Conservation (phyloP, 2,888 invertebrate genomes). For the Aporophyla lueneburgensis region DNA sequence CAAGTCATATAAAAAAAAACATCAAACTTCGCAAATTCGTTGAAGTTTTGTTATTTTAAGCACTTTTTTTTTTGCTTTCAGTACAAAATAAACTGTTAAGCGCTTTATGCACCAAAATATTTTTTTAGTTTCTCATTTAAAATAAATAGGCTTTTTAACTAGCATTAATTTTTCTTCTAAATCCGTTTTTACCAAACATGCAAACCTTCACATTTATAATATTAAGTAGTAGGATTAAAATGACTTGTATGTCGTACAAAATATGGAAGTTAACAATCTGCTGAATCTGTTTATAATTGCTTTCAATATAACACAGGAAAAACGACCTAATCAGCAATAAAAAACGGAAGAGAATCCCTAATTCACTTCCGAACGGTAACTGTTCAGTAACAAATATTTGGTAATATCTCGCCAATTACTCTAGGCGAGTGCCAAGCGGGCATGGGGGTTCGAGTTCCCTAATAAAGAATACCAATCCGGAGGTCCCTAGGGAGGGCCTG, state of each 20-base stretch:
- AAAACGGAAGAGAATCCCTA: conserved; percentile 54
- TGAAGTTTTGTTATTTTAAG: no score
- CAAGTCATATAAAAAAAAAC: no score
- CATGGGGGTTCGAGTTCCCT: conserved; percentile 72
- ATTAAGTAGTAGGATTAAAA: no score
- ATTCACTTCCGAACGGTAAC: conserved; percentile 63
- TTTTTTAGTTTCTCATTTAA: no score
- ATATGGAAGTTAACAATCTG: neutral
- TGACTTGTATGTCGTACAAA: neutral
- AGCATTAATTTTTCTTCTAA: no score
- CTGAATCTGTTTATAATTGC: neutral
- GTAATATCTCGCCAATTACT: conserved; percentile 81
- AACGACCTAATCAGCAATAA: conserved; percentile 20
- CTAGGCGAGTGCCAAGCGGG: conserved; percentile 77
- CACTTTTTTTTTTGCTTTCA: no score
- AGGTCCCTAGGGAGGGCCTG: conserved; percentile 77
- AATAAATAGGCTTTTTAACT: no score
- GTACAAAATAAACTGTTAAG: no score
- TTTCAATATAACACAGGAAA: neutral
- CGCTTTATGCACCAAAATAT: no score
- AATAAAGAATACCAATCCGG: conserved; percentile 84
- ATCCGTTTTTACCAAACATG: no score
- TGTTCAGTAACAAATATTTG: conserved; percentile 68
- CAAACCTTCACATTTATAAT: no score
- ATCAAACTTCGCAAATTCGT: no score